Percentiles rank a stretch among this genome's conserved stretches.
Evolutionary conservation across 2,797 vertebrate species (phyloP).

Genomic region (Distichodus sexfasciatus): DNA sequence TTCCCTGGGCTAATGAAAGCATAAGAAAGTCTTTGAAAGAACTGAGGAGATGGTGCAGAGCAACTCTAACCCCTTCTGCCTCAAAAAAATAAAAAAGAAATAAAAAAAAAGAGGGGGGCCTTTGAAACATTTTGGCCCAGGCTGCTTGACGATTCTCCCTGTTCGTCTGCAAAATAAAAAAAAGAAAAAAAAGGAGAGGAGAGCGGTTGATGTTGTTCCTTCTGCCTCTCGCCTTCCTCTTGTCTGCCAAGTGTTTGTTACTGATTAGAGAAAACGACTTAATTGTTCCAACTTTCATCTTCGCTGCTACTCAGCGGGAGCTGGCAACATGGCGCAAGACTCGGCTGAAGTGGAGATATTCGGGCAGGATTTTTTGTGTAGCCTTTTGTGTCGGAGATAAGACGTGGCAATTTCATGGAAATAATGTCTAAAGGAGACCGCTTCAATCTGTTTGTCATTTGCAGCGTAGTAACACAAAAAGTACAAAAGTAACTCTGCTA

Average conservation of each 20-base stretch:
- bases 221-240: constrained; percentile 40
- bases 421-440: too few relatives aligned
- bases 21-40: constrained; percentile 40
- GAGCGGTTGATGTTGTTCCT: constrained; percentile 40
- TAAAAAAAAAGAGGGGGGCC: constrained; percentile 18
- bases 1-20: constrained; percentile 47
- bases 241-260: constrained; percentile 50
- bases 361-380: constrained; percentile 3
- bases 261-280: constrained; percentile 62
- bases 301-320: constrained; percentile 8
- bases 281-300: constrained; percentile 65
- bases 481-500: too few relatives aligned
- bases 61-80: not conserved
- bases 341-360: not conserved
- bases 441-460: not conserved
- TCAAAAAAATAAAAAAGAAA: not conserved
- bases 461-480: too few relatives aligned
- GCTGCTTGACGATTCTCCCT: constrained; percentile 21
- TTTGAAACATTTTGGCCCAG: constrained; percentile 45
- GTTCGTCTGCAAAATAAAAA: not conserved
- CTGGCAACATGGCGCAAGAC: constrained; percentile 4
- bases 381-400: not conserved
- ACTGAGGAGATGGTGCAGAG: constrained; percentile 26
- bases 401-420: too few relatives aligned
- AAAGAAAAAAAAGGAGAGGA: not conserved